Percentiles rank a stretch among this genome's conserved stretches.
Evolutionary conservation across 2,888 invertebrate species (phyloP).

Genomic region (Orthonychiurus folsomi): DNA sequence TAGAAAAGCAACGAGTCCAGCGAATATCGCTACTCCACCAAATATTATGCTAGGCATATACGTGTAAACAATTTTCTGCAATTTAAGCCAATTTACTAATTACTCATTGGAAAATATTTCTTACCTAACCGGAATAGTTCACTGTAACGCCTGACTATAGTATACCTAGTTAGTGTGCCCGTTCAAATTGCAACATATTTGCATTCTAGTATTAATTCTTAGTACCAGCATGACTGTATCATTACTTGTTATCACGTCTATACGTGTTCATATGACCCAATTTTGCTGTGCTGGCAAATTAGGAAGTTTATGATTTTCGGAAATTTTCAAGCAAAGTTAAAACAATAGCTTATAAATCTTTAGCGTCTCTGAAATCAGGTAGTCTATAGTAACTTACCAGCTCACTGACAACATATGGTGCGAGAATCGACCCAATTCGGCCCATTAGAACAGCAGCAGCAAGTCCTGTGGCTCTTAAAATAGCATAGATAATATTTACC

Average conservation of each 20-base stretch:
- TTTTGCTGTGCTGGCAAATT: no score
- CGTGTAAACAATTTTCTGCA: conserved; percentile 25
- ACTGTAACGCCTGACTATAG: neutral
- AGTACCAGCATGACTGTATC: no score
- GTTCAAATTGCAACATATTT: neutral
- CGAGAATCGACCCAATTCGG: conserved; percentile 34
- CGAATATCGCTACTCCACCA: conserved; percentile 24
- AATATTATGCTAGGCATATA: conserved; percentile 36
- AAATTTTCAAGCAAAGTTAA: no score
- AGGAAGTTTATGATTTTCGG: no score
- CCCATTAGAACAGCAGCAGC: conserved; percentile 27
- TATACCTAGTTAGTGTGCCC: neutral
- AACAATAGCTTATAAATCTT: no score
- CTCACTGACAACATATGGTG: conserved; percentile 32
- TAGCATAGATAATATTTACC: no score
- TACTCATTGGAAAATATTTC: conserved; percentile 5
- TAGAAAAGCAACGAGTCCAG: conserved; percentile 23
- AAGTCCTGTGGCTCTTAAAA: conserved; percentile 34
- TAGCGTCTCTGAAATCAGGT: no score
- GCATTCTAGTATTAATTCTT: no score
- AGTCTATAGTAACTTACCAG: conserved; percentile 22
- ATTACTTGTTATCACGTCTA: no score
- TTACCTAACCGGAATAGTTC: neutral
- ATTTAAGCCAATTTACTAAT: no score
- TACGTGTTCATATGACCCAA: no score